phyloP scores from a whole-genome alignment of 2,888 invertebrate species.

The Sclerodermus sp. region DNA sequence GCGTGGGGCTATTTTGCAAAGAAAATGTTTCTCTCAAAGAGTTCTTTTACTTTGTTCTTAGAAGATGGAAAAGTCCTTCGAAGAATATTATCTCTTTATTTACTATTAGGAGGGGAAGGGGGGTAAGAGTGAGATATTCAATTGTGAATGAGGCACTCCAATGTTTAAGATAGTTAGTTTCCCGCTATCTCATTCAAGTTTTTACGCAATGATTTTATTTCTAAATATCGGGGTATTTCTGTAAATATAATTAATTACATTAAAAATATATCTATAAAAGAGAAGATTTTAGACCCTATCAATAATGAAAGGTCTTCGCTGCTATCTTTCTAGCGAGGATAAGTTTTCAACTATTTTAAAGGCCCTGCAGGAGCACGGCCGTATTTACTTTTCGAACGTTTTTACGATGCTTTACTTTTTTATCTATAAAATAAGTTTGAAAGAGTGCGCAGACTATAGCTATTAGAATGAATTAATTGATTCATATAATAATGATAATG shows the following conservation, averaged over 20 bases:
- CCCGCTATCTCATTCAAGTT: too few species aligned
- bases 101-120: too few species aligned
- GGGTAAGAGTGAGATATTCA: too few species aligned
- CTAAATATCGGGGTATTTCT: slow-evolving; percentile 21
- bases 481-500: slow-evolving; percentile 26
- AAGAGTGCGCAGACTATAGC: slow-evolving; percentile 38
- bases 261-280: slow-evolving; percentile 8
- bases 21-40: neutral
- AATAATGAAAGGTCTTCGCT: slow-evolving; percentile 19
- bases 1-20: slow-evolving; percentile 5
- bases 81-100: neutral
- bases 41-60: too few species aligned
- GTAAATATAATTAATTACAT: slow-evolving; percentile 29
- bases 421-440: slow-evolving; percentile 39
- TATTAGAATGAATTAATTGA: slow-evolving; percentile 27
- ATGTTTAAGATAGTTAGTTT: neutral
- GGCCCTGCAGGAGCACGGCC: slow-evolving; percentile 13
- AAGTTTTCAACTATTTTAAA: slow-evolving; percentile 16
- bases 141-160: too few species aligned
- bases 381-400: slow-evolving; percentile 33
- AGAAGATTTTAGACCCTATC: slow-evolving; percentile 13
- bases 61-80: too few species aligned
- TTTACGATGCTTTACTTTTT: slow-evolving; percentile 42
- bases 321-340: slow-evolving; percentile 4
- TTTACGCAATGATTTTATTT: slow-evolving; percentile 1